These are phyloP conservation scores for Cenopis cana DNA, from an alignment of 2,888 invertebrate genomes.

Conservation along the genomic window DNA sequence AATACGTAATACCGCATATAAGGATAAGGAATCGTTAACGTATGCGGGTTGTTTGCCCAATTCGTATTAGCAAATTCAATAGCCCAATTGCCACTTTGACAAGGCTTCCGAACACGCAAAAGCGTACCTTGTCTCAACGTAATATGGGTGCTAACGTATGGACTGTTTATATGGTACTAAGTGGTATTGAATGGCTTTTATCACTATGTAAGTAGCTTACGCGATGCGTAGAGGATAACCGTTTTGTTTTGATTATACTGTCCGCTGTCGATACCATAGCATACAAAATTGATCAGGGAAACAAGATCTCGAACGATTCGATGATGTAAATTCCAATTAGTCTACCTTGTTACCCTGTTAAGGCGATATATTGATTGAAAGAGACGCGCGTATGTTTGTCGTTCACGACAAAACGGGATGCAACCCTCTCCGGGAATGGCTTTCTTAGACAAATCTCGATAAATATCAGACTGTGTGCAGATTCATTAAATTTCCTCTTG, in stretches of 20 bases:
- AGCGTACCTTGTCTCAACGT: not conserved
- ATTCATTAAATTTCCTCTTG: too few species aligned
- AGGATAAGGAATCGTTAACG: not conserved
- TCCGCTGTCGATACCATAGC: not conserved
- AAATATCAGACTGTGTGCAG: too few species aligned
- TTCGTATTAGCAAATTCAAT: not conserved
- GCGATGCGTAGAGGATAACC: conserved; percentile 5
- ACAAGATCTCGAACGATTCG: not conserved
- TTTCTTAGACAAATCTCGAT: too few species aligned
- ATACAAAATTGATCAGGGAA: not conserved
- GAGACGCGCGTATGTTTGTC: too few species aligned
- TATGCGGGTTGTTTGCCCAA: not conserved
- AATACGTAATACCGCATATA: not conserved
- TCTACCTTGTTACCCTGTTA: not conserved
- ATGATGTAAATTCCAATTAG: not conserved
- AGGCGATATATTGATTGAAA: too few species aligned
- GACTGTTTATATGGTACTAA: not conserved
- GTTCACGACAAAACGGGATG: too few species aligned
- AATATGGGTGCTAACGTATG: not conserved
- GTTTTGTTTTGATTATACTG: not conserved
- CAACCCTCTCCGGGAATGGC: too few species aligned
- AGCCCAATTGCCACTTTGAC: not conserved
- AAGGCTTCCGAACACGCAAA: not conserved
- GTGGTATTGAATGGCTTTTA: not conserved
- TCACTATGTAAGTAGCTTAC: not conserved